Evolutionary conservation across 2,113 vertebrate species (phyloP).

Genomic region (Siniperca knerii): DNA sequence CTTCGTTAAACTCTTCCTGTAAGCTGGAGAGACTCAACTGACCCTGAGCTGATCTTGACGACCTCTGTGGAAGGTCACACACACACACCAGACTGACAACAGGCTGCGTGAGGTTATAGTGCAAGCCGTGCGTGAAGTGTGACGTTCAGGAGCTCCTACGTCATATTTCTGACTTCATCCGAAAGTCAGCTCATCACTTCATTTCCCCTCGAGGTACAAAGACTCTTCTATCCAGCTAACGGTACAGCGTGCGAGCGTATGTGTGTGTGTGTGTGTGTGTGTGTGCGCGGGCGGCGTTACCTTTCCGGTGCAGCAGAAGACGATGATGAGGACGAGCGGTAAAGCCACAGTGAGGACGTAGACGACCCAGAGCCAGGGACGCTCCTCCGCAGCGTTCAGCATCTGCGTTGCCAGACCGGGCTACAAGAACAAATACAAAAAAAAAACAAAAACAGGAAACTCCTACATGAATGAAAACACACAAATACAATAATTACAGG

Average conservation of each 20-base stretch:
- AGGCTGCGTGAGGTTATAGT: neutral
- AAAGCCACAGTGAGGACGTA: slow-evolving; percentile 95
- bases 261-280: neutral
- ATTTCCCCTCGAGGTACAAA: neutral
- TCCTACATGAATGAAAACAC: neutral
- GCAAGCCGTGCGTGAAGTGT: neutral
- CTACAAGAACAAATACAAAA: slow-evolving; percentile 71
- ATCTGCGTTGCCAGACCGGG: slow-evolving; percentile 95
- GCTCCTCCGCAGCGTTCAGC: slow-evolving; percentile 94
- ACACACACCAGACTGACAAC: neutral
- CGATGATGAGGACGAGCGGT: slow-evolving; percentile 92
- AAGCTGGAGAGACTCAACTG: slow-evolving; percentile 64
- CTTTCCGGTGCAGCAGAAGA: slow-evolving; percentile 99
- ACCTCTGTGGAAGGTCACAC: slow-evolving; percentile 58
- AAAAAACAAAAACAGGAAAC: neutral
- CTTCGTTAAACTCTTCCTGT: slow-evolving; percentile 63
- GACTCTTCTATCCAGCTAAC: neutral
- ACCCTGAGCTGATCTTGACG: slow-evolving; percentile 58
- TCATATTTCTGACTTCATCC: neutral
- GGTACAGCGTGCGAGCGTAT: neutral
- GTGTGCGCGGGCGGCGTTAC: slow-evolving; percentile 73
- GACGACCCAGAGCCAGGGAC: slow-evolving; percentile 97
- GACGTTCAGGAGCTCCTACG: neutral
- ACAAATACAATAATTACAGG: neutral
- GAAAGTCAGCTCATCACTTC: neutral